These are phyloP conservation scores for Cossypha caffra DNA, from an alignment of 2,797 vertebrate genomes.

Conservation along the genomic window DNA sequence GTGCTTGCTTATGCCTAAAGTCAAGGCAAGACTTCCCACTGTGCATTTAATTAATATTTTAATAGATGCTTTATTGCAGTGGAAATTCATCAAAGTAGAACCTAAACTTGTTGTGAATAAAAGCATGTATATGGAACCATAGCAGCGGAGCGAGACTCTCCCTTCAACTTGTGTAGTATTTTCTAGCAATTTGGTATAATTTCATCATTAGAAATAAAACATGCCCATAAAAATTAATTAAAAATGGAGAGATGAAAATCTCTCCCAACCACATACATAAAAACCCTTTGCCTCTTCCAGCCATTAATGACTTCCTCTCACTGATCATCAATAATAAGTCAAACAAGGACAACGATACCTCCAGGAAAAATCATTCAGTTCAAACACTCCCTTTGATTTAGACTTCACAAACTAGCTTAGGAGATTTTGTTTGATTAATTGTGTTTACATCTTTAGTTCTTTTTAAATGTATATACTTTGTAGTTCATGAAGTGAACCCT, in stretches of 20 bases:
- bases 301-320: not conserved
- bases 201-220: not conserved
- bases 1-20: not conserved
- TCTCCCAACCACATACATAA: not conserved
- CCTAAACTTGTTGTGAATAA: not conserved
- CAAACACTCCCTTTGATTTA: not conserved
- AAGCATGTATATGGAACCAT: not conserved
- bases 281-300: not conserved
- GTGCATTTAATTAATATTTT: constrained; percentile 29
- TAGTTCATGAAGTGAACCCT: not conserved
- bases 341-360: not conserved
- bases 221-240: not conserved
- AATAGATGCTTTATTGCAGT: not conserved
- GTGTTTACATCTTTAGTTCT: not conserved
- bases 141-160: not conserved
- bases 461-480: not conserved
- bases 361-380: not conserved
- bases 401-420: not conserved
- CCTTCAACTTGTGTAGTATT: not conserved
- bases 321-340: not conserved
- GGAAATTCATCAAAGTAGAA: not conserved
- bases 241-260: not conserved
- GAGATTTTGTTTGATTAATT: not conserved
- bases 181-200: not conserved
- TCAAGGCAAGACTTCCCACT: not conserved